These are phyloP conservation scores for Cheiracanthium punctorium DNA, from an alignment of 2,888 invertebrate genomes.

Conservation along the genomic window DNA sequence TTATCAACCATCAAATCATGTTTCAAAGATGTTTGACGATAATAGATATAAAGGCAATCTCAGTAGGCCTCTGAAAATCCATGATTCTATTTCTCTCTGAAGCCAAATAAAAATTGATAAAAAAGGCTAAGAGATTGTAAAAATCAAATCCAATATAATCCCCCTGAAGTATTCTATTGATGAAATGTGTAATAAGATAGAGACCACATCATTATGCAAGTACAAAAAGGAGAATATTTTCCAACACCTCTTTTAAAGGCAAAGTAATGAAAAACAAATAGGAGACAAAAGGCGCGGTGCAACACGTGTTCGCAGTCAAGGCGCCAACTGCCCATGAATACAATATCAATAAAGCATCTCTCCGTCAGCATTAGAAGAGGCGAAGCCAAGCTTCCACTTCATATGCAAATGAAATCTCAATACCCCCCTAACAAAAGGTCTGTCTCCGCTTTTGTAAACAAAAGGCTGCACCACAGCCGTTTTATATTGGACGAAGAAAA, in stretches of 20 bases:
- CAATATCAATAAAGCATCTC: constrained; percentile 57
- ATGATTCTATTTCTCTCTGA: no score
- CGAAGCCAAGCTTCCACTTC: constrained; percentile 35
- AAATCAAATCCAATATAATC: no score
- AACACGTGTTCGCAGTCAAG: constrained; percentile 48
- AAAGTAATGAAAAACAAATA: constrained; percentile 47
- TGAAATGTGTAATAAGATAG: no score
- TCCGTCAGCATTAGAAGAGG: neutral
- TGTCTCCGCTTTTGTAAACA: constrained; percentile 44
- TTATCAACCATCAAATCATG: no score
- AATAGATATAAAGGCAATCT: no score
- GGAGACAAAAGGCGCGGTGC: constrained; percentile 18
- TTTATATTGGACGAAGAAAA: constrained; percentile 54
- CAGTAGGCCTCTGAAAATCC: no score
- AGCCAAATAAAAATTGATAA: no score
- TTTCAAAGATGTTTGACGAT: no score
- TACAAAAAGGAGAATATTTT: neutral
- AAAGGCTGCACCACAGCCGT: constrained; percentile 32
- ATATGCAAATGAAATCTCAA: constrained; percentile 57
- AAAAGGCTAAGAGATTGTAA: no score
- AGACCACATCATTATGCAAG: no score
- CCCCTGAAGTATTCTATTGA: no score
- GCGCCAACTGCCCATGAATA: constrained; percentile 61
- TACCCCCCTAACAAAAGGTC: constrained; percentile 28
- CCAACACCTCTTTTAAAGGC: constrained; percentile 39